Evolutionary conservation across 2,113 vertebrate species (phyloP).

Genomic region (Poecile atricapillus): DNA sequence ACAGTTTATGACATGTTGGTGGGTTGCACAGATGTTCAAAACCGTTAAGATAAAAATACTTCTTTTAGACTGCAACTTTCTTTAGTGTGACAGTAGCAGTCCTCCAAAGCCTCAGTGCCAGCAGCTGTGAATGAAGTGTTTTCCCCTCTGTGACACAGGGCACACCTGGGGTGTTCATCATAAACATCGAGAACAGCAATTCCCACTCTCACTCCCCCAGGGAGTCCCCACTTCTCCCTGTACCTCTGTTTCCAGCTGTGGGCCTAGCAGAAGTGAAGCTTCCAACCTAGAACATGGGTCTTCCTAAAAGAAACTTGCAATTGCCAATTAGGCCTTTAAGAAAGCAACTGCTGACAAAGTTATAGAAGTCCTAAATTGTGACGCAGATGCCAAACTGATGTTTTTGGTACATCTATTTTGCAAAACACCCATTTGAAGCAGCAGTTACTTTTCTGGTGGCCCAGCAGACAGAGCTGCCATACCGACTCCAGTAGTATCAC

Average conservation of each 20-base stretch:
- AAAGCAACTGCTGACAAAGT: background rate
- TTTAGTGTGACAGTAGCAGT: background rate
- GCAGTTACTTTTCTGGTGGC: background rate
- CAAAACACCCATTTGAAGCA: background rate
- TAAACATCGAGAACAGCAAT: rapidly evolving
- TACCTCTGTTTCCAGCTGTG: background rate
- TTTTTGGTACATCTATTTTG: background rate
- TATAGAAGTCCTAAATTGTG: background rate
- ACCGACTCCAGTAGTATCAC: background rate
- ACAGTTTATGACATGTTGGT: background rate
- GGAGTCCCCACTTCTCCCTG: background rate
- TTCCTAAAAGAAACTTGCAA: background rate
- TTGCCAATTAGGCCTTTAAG: background rate
- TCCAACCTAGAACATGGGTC: background rate
- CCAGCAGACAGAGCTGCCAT: background rate
- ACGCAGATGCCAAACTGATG: background rate
- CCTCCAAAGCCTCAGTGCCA: background rate
- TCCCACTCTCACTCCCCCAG: rapidly evolving
- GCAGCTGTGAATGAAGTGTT: background rate
- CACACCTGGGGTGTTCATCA: background rate
- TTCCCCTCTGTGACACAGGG: background rate
- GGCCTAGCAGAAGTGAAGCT: background rate
- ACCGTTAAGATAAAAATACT: conserved; percentile 35
- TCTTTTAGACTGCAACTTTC: background rate
- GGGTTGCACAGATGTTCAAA: conserved; percentile 22